These are phyloP conservation scores for Delia radicum DNA, from an alignment of 1,140 invertebrate species.

Conservation along the genomic window DNA sequence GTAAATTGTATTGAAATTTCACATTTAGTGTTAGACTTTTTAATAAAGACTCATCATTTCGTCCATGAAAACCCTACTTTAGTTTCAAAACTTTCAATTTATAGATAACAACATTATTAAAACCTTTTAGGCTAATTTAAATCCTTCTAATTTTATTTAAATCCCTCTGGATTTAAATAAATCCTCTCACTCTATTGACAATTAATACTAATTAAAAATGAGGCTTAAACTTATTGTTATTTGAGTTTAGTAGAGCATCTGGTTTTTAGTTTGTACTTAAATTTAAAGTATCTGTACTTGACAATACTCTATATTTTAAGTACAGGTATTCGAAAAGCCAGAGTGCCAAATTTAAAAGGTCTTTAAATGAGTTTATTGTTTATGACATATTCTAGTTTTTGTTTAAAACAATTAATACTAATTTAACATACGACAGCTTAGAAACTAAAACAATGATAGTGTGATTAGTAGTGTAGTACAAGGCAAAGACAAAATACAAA, in stretches of 20 bases:
- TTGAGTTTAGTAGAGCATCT: not conserved
- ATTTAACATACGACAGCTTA: not conserved
- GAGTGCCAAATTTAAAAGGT: not conserved
- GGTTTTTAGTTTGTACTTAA: not conserved
- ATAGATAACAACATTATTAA: not conserved
- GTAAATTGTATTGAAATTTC: too few relatives aligned
- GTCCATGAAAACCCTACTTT: too few relatives aligned
- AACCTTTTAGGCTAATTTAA: not conserved
- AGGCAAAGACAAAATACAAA: too few relatives aligned
- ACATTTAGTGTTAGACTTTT: too few relatives aligned
- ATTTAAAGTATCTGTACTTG: not conserved
- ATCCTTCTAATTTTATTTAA: not conserved
- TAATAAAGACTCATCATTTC: too few relatives aligned
- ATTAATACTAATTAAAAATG: not conserved
- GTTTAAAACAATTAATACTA: not conserved
- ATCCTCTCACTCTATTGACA: not conserved
- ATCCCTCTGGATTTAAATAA: not conserved
- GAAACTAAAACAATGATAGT: not conserved
- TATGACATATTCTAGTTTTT: not conserved
- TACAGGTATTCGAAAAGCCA: not conserved
- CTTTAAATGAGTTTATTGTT: not conserved
- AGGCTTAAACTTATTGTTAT: not conserved
- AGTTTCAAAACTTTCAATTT: not conserved
- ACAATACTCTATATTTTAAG: not conserved
- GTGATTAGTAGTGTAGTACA: too few relatives aligned